phyloP scores from a whole-genome alignment of 2,113 vertebrate genomes.

The Elachura formosa region DNA sequence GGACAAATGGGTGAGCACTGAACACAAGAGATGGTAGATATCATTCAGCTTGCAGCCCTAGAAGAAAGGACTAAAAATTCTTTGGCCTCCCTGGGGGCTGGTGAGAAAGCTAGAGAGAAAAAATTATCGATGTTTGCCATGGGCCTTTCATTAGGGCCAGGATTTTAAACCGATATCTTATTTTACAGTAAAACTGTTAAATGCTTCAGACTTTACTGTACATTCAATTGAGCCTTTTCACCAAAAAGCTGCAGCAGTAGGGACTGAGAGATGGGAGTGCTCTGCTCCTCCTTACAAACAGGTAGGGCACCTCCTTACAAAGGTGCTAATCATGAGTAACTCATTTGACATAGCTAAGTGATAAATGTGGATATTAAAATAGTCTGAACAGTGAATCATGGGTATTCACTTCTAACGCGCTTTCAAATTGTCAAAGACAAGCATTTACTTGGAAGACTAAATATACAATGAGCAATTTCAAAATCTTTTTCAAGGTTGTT shows the following conservation, averaged over 20 bases:
- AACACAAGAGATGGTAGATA: not conserved
- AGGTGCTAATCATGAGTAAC: not conserved
- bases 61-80: not conserved
- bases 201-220: not conserved
- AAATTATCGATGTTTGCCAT: not conserved
- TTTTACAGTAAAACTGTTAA: not conserved
- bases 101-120: not conserved
- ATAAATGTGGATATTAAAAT: not conserved
- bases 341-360: not conserved
- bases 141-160: not conserved
- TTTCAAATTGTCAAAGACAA: not conserved
- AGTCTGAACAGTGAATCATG: not conserved
- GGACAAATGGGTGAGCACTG: not conserved
- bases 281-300: not conserved
- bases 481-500: not conserved
- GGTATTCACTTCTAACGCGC: not conserved
- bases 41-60: not conserved
- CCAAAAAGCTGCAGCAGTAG: too few species aligned
- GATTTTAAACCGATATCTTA: not conserved
- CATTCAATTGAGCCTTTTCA: not conserved
- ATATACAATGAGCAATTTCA: slow-evolving; percentile 17
- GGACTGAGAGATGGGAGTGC: not conserved
- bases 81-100: not conserved
- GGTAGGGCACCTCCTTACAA: too few species aligned
- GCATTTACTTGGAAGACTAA: slow-evolving; percentile 16